Evolutionary conservation across 2,888 invertebrate species (phyloP), one percentile per base, ranked within the genome.

Genomic region (Anthophora plumipes): DNA sequence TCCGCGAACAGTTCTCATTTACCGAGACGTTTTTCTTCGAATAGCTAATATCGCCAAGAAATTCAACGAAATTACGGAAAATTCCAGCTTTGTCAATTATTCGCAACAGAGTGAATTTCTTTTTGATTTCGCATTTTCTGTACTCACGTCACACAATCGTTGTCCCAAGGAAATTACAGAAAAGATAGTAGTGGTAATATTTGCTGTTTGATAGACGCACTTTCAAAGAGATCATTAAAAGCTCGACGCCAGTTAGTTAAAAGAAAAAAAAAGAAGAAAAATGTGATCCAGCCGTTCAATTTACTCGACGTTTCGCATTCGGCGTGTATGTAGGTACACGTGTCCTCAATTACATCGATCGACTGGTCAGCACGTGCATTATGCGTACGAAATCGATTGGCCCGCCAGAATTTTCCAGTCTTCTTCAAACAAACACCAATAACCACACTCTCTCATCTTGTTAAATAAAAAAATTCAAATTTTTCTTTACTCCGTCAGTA

Each of bases 301-400:
- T 60, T 60, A 43, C 22, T 50, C 17, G 8, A 41, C 25, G 41
- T 68, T 74, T 67, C 59, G 67, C 43, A 20, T 52, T 31, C 59
- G n/a, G 9, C 52, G 20, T 17, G 39, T 55, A 25, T 17, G 48
- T 8, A 31, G 14, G 39, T 71, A 69, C 54, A 71, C 63, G 80
- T 72, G 67, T 74, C 37, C 55, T 79, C 80, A 81, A 81, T 84
- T 86, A 77, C 69, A 81, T 78, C 83, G 84, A 86, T 86, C 63
- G 64, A 59, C 25, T 11, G 59, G 48, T 31, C 61, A 50, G 63
- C 72, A 48, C 54, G 66, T 60, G 68, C 52, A 37, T 76, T 52
- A 39, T 48, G 31, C 59, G 25, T 39, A 54, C 46, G 46, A 64
- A 60, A 80, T 41, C 64, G 59, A 63, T 57, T 43, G 48, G 8